A percentile compares a stretch with the other conserved stretches of the same genome.
phyloP scores from a whole-genome alignment of 2,888 invertebrate genomes.

The Carterocephalus palaemon region DNA sequence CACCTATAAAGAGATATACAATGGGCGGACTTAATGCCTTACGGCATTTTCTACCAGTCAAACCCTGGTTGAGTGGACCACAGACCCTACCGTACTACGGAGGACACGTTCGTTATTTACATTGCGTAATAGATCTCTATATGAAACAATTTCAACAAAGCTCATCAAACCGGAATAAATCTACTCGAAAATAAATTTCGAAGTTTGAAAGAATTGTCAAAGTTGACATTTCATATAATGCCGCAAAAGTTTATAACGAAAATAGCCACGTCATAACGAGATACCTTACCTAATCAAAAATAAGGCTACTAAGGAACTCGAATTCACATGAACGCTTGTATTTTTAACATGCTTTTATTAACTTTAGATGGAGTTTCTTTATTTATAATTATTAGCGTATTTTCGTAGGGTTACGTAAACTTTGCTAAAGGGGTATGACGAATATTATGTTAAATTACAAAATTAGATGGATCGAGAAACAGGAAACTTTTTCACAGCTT shows the following conservation, averaged over 20 bases:
- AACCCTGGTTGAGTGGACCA: too few relatives aligned
- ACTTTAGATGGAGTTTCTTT: slow-evolving; percentile 44
- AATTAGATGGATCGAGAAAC: slow-evolving; percentile 27
- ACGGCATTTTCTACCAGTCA: too few relatives aligned
- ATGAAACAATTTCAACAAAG: slow-evolving; percentile 2
- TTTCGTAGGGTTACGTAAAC: slow-evolving; percentile 40
- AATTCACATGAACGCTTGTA: slow-evolving; percentile 43
- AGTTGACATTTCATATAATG: slow-evolving; percentile 34
- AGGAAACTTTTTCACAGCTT: slow-evolving; percentile 16
- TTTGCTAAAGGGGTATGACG: slow-evolving; percentile 26
- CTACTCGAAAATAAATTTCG: too few relatives aligned
- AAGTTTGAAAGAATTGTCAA: slow-evolving; percentile 26
- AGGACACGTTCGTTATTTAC: too few relatives aligned
- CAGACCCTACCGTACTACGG: too few relatives aligned
- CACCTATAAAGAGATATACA: too few relatives aligned
- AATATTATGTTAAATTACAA: slow-evolving; percentile 33
- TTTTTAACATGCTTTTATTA: too few relatives aligned
- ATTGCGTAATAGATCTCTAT: too few relatives aligned
- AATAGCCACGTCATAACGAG: slow-evolving; percentile 39
- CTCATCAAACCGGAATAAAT: not conserved
- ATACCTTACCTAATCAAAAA: slow-evolving; percentile 41
- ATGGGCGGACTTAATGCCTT: too few relatives aligned
- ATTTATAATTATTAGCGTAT: slow-evolving; percentile 39
- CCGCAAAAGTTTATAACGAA: slow-evolving; percentile 35
- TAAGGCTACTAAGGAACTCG: slow-evolving; percentile 39